Conservation (phyloP, 2,888 invertebrate genomes). For the Drosophila nr. perissopoda region DNA sequence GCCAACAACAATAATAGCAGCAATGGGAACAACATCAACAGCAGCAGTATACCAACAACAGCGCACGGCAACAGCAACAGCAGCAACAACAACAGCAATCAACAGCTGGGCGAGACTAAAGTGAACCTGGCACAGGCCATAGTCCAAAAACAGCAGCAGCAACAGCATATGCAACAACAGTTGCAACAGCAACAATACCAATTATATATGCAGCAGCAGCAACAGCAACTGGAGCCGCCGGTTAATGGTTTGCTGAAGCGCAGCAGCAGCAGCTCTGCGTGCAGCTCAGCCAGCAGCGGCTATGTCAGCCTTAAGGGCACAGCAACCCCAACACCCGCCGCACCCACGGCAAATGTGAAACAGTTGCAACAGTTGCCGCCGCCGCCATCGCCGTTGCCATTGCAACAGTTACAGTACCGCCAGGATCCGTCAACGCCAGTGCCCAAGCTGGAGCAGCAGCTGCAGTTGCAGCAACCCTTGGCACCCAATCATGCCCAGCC, state of each 20-base stretch:
- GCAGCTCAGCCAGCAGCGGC: conserved; percentile 35
- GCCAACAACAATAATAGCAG: conserved; percentile 55
- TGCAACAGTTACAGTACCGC: conserved; percentile 70
- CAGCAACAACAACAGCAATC: conserved; percentile 38
- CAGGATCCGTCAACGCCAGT: conserved; percentile 68
- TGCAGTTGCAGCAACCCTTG: conserved; percentile 32
- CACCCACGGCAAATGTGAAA: conserved; percentile 30
- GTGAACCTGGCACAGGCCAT: conserved; percentile 85
- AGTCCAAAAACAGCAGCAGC: conserved; percentile 82
- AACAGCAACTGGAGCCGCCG: conserved; percentile 43
- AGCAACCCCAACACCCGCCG: conserved; percentile 12
- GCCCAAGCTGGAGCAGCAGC: conserved; percentile 57
- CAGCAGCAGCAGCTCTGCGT: conserved; percentile 47
- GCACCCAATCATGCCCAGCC: conserved; percentile 60
- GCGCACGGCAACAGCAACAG: conserved; percentile 20
- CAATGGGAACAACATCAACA: conserved; percentile 77
- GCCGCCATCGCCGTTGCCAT: conserved; percentile 59
- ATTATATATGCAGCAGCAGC: conserved; percentile 45
- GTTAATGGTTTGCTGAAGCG: conserved; percentile 31
- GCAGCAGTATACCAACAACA: conserved; percentile 29
- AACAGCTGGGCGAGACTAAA: conserved; percentile 73
- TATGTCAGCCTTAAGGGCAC: conserved; percentile 46
- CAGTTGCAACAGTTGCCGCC: conserved; percentile 53
- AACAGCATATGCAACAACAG: conserved; percentile 64
- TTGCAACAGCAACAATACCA: conserved; percentile 69